Percentiles rank a stretch among this genome's conserved stretches.
These are phyloP conservation scores for Panopea generosa DNA, from an alignment of 2,888 invertebrate genomes.

Conservation along the genomic window DNA sequence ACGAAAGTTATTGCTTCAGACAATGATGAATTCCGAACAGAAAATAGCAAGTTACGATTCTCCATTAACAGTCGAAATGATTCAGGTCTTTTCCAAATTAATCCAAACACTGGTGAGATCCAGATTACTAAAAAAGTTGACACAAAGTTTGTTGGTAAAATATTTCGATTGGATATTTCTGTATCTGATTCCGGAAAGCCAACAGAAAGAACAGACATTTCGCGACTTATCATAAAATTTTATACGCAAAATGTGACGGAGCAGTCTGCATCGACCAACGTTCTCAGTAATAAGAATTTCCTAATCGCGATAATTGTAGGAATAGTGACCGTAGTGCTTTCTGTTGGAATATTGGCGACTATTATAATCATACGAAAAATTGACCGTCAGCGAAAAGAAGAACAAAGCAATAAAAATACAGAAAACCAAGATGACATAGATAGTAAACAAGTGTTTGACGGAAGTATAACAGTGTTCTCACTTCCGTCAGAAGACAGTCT, in stretches of 20 bases:
- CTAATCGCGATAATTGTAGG: slow-evolving; percentile 66
- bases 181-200: slow-evolving; percentile 59
- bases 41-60: slow-evolving; percentile 75
- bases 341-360: slow-evolving; percentile 65
- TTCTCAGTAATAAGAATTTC: slow-evolving; percentile 62
- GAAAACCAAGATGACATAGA: slow-evolving; percentile 38
- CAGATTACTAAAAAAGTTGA: slow-evolving; percentile 61
- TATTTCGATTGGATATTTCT: slow-evolving; percentile 46
- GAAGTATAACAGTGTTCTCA: slow-evolving; percentile 63
- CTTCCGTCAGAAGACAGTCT: slow-evolving; percentile 63
- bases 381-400: slow-evolving; percentile 44
- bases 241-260: slow-evolving; percentile 46
- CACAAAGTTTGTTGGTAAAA: slow-evolving; percentile 26
- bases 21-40: slow-evolving; percentile 69
- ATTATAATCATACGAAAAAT: slow-evolving; percentile 63
- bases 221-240: slow-evolving; percentile 41
- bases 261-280: slow-evolving; percentile 23
- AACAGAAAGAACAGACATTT: slow-evolving; percentile 40
- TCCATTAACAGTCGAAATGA: slow-evolving; percentile 80
- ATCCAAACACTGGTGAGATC: slow-evolving; percentile 70
- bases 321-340: slow-evolving; percentile 63
- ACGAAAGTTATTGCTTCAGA: slow-evolving; percentile 74
- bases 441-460: slow-evolving; percentile 52
- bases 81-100: slow-evolving; percentile 68
- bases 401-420: slow-evolving; percentile 35